Base-by-base conservation (phyloP, 2,888 invertebrate species). In the Pharmacophagus antenor region DNA sequence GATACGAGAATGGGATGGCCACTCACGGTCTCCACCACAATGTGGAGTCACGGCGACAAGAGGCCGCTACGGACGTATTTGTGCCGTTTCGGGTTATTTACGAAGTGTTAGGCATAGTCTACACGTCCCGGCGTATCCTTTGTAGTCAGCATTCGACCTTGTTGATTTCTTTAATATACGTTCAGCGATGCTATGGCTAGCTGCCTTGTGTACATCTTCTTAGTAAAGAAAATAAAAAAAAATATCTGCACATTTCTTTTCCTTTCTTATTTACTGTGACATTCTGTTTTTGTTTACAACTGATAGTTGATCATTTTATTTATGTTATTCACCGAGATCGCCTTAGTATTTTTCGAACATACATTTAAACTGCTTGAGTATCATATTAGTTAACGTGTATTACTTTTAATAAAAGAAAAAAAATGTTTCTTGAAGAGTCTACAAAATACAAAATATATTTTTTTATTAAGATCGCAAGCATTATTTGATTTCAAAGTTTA, bases 51-150 rank as follows among this genome's bases (percentile, higher is more conserved):
- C 42, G 42, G 50, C 44, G 50, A 37, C 55, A 51, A 23, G 60
- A 55, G 50, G 55, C 49, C 49, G 49, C 44, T 17, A 50, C 55
- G 60, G 60, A 55, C 31, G 55, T 55, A 55, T 60, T 60, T 50
- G 55, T 50, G 46, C 44, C 55, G 50, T 47, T 55, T 50, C 50
- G 2, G 22, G 60, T 60, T 60, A 55, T 60, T 50, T 60, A 60
- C 55, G 55, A 60, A 60, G 60, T 56, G 55, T 55, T 55, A 27
- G 37, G 37, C 27, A 46, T 21, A n/a, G 58, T 51, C 44, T 55
- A 51, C 46, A 50, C 27, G 50, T 42, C 37, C 21, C 48, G 18
- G 21, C 50, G 31, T 50, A 50, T 55, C 60, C 55, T 55, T 51
- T 60, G 46, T 51, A 22, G 21, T 31, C 22, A 31, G 18, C 27